Conservation (phyloP, 2,888 invertebrate species). For the Ochlodes sylvanus region DNA sequence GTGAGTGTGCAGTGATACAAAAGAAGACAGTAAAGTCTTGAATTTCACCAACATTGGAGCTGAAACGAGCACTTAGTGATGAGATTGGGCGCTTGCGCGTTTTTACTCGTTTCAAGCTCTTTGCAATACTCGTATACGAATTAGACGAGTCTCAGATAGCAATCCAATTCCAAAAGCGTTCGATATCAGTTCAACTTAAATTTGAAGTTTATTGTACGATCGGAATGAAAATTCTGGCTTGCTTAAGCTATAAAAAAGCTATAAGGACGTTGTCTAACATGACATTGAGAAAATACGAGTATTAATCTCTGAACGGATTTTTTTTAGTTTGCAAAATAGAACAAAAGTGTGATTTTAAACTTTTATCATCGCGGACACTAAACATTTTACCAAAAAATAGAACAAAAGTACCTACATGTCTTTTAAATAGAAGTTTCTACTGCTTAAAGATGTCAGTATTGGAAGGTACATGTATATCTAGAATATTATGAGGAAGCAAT, state of each 20-base stretch:
- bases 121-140: slow-evolving; percentile 5
- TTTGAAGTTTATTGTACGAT: neutral
- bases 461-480: too few relatives aligned
- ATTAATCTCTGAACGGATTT: neutral
- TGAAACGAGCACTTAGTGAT: slow-evolving; percentile 8
- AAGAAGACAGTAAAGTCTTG: slow-evolving; percentile 18
- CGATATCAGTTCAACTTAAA: neutral
- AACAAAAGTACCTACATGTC: too few relatives aligned
- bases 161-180: slow-evolving; percentile 6
- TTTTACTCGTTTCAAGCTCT: slow-evolving; percentile 6
- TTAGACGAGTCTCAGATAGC: slow-evolving; percentile 12
- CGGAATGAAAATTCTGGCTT: neutral
- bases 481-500: neutral
- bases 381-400: too few relatives aligned
- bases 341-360: too few relatives aligned
- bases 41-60: slow-evolving; percentile 9
- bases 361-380: too few relatives aligned
- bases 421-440: too few relatives aligned
- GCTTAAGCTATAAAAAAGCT: neutral
- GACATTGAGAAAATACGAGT: neutral
- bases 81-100: slow-evolving; percentile 12
- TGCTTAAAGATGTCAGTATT: too few relatives aligned
- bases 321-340: neutral
- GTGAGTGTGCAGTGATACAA: slow-evolving; percentile 11
- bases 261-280: neutral